These are phyloP conservation scores for Gavialis gangeticus DNA, from an alignment of 2,113 vertebrate genomes.

Conservation along the genomic window DNA sequence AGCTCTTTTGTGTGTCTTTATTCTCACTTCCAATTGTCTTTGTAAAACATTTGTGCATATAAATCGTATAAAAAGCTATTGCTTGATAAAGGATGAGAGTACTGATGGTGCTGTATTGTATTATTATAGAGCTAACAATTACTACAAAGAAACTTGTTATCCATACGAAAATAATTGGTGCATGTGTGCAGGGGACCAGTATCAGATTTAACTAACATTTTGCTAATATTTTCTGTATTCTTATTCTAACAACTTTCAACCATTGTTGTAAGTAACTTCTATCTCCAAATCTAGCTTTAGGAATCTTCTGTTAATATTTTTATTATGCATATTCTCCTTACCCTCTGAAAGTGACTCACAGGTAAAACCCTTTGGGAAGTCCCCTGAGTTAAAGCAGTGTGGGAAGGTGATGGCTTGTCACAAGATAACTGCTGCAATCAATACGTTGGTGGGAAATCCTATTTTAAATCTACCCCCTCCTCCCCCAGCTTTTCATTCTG, in stretches of 20 bases:
- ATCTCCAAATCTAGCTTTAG: not conserved
- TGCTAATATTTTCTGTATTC: not conserved
- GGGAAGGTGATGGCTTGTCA: not conserved
- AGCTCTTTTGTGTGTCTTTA: slow-evolving; percentile 31
- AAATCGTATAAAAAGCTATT: slow-evolving; percentile 11
- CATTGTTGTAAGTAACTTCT: not conserved
- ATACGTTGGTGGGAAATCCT: not conserved
- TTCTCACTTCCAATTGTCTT: slow-evolving; percentile 18
- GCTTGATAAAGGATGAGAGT: slow-evolving; percentile 16
- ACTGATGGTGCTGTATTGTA: not conserved
- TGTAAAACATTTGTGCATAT: slow-evolving; percentile 29
- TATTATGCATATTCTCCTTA: not conserved
- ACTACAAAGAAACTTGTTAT: not conserved
- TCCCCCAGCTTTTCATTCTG: not conserved
- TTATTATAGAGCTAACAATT: not conserved
- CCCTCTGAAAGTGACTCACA: not conserved
- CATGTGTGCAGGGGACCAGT: not conserved
- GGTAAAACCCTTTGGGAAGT: not conserved
- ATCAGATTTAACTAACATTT: not conserved
- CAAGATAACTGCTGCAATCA: not conserved
- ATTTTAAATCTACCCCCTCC: not conserved
- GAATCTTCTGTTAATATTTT: not conserved
- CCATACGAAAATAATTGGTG: not conserved
- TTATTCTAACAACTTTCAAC: not conserved
- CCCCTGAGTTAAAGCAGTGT: not conserved